These are phyloP conservation scores for Eristalinus aeneus DNA, from an alignment of 2,888 invertebrate genomes.

Conservation along the genomic window DNA sequence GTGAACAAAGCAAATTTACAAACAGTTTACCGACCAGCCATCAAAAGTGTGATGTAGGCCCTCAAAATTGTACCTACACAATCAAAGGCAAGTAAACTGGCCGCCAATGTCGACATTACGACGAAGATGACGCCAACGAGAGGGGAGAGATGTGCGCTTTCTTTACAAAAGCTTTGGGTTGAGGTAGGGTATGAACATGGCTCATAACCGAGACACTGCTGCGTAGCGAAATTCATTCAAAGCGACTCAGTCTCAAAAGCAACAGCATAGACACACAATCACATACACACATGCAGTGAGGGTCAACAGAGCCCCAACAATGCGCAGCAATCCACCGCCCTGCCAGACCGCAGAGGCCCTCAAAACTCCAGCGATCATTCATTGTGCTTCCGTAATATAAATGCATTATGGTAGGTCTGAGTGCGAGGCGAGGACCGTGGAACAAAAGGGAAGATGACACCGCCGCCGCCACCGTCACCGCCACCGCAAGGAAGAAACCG, in stretches of 20 bases:
- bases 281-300: slow-evolving; percentile 5
- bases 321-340: background rate
- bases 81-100: background rate
- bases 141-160: slow-evolving; percentile 24
- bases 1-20: background rate
- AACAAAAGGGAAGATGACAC: slow-evolving; percentile 54
- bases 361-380: slow-evolving; percentile 23
- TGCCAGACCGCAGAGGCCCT: background rate
- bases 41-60: background rate
- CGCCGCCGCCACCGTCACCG: background rate
- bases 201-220: slow-evolving; percentile 35
- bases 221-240: slow-evolving; percentile 25
- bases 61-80: background rate
- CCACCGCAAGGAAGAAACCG: slow-evolving; percentile 23
- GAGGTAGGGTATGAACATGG: slow-evolving; percentile 46
- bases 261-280: background rate
- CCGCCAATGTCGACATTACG: background rate
- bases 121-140: background rate
- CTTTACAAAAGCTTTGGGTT: slow-evolving; percentile 18
- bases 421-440: slow-evolving; percentile 12
- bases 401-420: slow-evolving; percentile 57
- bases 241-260: background rate
- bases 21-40: background rate
- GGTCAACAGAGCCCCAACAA: slow-evolving; percentile 43
- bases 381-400: slow-evolving; percentile 53